Evolutionary conservation across 35 echinoderm and acorn worm genomes (phyloP), one percentile per base, ranked within the genome.

Genomic region (Lytechinus pictus): DNA sequence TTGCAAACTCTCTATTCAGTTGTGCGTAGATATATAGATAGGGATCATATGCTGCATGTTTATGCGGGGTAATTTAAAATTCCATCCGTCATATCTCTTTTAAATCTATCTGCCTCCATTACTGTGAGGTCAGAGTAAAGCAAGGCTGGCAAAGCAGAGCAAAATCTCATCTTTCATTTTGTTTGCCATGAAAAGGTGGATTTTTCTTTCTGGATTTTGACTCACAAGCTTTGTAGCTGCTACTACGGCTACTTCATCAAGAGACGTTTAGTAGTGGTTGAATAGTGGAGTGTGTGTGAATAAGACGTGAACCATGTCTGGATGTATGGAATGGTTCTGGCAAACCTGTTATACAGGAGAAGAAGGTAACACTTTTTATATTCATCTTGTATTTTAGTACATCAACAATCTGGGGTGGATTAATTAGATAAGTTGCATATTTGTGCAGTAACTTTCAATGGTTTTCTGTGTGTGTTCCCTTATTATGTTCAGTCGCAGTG

Each of bases 81-180:
- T 79, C 66, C 66, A 79, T 79, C 66, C 66, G 66, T 79, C 66
- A 79, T 79, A 79, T 79, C 66, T 79, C 66, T 79, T 79, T 79
- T 79, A 79, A 79, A 79, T 79, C 66, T 79, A 79, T 79, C 66
- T 79, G 16, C 66, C 66, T 79, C 66, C 66, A 79, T 79, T 79
- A 79, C 66, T 24, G 66, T 79, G 66, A 79, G 66, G 66, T 79
- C 66, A 79, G 4, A 79, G 66, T 79, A 79, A 79, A 79, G 66
- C 66, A 79, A 79, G 66, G 66, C 66, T 79, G 8, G 3, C 66
- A 24, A 9, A 79, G 66, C 66, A 79, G 12, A 79, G 66, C 66
- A 79, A 79, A 44, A 79, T 79, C 66, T 79, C 66, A 79, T 79
- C 66, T 79, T 79, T 79, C 66, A 79, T 79, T 44, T 79, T 79